These are phyloP conservation scores for Bradypus variegatus DNA, from an alignment of 2,797 vertebrate species.

Conservation along the genomic window DNA sequence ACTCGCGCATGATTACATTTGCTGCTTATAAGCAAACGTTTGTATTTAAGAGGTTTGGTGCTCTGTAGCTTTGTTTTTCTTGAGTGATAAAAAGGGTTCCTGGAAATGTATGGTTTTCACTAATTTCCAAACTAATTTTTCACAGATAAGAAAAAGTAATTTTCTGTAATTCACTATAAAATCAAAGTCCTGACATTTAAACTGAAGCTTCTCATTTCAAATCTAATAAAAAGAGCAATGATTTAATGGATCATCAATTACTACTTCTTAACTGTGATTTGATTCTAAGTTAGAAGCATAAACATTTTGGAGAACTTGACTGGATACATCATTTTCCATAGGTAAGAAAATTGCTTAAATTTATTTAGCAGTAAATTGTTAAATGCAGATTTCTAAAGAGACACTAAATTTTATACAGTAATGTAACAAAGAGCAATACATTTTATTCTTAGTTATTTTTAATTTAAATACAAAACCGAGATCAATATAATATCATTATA, in stretches of 20 bases:
- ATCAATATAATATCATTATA: neutral
- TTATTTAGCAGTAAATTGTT: neutral
- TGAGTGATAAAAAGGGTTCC: neutral
- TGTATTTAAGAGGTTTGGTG: neutral
- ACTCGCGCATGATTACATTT: neutral
- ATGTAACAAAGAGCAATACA: neutral
- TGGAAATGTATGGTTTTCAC: neutral
- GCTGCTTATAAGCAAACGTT: neutral
- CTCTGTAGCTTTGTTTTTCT: neutral
- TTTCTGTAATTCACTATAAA: neutral
- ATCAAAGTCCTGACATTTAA: neutral
- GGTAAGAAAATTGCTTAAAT: neutral
- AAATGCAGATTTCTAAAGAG: neutral
- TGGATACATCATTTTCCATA: neutral
- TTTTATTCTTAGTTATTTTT: conserved; percentile 28
- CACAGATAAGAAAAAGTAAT: neutral
- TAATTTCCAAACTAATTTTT: conserved; percentile 26
- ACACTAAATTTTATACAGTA: conserved; percentile 7
- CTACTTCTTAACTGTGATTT: neutral
- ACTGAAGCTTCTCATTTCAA: neutral
- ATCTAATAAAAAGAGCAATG: neutral
- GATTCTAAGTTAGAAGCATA: neutral
- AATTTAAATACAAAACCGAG: conserved; percentile 18
- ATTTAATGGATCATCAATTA: neutral
- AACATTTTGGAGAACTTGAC: conserved; percentile 13